Base-by-base conservation (phyloP, 2,797 vertebrate species). In the Poeciliopsis turneri region DNA sequence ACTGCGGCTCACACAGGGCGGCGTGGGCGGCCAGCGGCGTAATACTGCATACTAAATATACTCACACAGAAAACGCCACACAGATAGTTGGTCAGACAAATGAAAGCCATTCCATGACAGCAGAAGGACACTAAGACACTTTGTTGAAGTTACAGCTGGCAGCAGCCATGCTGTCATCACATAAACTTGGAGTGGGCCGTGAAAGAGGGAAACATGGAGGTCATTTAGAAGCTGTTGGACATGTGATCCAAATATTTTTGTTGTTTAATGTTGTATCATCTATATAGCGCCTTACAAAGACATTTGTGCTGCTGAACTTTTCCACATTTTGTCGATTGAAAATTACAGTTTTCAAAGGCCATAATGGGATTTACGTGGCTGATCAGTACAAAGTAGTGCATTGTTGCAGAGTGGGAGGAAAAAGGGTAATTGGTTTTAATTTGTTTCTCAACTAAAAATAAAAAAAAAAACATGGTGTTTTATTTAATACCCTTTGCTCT, bases 21-120 rank as follows among this genome's bases (percentile, higher is more conserved):
- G 79, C 66, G 93, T 94, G 78, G 94, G 93, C 91, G 90, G 90
- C 66, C 75, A 72, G 33, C 89, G 86, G 85, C 76, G 84, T 88
- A 78, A 89, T 90, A 81, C 84, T 90, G 81, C 90, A 92, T 90
- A 88, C 53, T 88, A 77, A 89, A 87, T 30, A 85, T 84, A 81
- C 76, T 71, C 87, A 79, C 87, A 82, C 16, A 77, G 64, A 78
- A 82, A 87, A 70, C 47, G 79, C 36, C 25, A 69, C 39, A 43
- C 39, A 68, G 64, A 39, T 41, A 82, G 66, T 36, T 61, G 73
- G 75, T 84, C 85, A 86, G 90, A 79, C 55, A 87, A 86, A 78
- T 25, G 82, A 78, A 83, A n/a, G 20, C 46, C 70, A 49, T 73
- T 73, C 61, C 77, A 78, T 80, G 36, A 76, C 81, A 87, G 78